A percentile compares a stretch with the other conserved stretches of the same genome.
These are phyloP conservation scores for Taphrorychus bicolor DNA, from an alignment of 2,888 invertebrate genomes.

Conservation along the genomic window DNA sequence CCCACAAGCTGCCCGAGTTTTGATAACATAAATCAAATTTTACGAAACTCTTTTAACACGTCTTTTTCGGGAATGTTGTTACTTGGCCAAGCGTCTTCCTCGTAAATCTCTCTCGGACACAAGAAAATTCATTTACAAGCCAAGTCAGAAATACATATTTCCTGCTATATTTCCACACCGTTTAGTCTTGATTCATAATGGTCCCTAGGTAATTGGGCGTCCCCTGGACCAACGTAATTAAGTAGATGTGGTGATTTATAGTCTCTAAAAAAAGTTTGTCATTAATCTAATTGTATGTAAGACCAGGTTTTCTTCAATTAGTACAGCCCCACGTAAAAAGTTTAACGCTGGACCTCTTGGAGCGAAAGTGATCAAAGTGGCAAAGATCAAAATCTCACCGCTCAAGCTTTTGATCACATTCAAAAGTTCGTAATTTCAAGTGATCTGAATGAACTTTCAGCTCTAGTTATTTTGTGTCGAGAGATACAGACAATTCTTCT, in stretches of 20 bases:
- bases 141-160: background rate
- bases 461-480: no score
- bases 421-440: no score
- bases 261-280: no score
- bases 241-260: background rate
- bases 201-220: background rate
- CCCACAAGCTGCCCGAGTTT: background rate
- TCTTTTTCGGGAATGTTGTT: background rate
- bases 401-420: no score
- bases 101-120: background rate
- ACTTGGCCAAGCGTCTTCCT: background rate
- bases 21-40: background rate
- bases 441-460: no score
- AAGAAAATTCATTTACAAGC: background rate
- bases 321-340: no score
- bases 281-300: no score
- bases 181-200: background rate
- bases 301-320: no score
- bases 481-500: no score
- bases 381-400: no score
- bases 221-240: background rate
- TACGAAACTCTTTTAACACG: background rate
- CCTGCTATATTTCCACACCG: background rate
- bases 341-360: no score
- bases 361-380: no score